A percentile compares a stretch with the other conserved stretches of the same genome.
phyloP scores from a whole-genome alignment of 2,113 vertebrate species.

The Tinamus guttatus region DNA sequence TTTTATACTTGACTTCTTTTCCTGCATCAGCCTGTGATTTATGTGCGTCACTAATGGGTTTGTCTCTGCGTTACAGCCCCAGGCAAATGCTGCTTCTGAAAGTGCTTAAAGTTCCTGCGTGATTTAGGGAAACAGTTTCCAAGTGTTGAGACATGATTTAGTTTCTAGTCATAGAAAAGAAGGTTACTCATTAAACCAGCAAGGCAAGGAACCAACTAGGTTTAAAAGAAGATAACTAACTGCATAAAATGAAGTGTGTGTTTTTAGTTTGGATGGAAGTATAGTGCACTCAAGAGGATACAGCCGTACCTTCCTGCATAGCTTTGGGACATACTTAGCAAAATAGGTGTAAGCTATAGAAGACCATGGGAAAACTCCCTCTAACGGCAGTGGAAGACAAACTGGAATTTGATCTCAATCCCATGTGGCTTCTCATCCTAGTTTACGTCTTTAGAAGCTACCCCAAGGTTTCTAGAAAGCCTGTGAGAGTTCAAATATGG shows the following conservation, averaged over 20 bases:
- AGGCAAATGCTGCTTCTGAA: background rate
- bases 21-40: background rate
- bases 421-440: background rate
- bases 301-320: background rate
- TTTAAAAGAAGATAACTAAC: background rate
- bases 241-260: background rate
- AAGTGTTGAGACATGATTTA: background rate
- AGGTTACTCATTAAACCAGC: background rate
- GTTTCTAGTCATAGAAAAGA: background rate
- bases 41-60: background rate
- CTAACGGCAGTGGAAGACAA: background rate
- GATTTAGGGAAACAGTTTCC: background rate
- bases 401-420: background rate
- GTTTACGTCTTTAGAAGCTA: background rate
- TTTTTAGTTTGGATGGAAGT: background rate
- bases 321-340: background rate
- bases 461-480: background rate
- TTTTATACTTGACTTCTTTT: background rate
- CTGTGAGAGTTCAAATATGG: accelerated
- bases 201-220: background rate
- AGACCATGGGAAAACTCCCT: background rate
- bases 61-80: background rate
- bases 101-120: background rate
- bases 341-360: background rate
- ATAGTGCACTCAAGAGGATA: accelerated